Evolutionary conservation across 2,888 invertebrate species (phyloP).

Genomic region (Oscheius sp.): DNA sequence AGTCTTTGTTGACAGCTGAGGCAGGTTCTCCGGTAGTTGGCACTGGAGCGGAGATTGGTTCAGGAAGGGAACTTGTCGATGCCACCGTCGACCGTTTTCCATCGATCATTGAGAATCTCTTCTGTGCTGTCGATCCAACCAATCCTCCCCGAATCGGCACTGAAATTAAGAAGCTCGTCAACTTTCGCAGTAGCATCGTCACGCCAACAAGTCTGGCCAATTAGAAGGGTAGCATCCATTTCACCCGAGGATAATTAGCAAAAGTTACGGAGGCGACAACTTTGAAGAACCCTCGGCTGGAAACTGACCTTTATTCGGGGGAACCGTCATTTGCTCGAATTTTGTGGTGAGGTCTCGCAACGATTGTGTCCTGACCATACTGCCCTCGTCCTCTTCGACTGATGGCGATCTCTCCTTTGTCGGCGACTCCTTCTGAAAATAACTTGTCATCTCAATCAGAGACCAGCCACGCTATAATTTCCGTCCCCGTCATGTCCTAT

Average conservation of each 20-base stretch:
- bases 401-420: conserved; percentile 37
- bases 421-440: conserved; percentile 39
- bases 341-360: conserved; percentile 65
- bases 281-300: not conserved
- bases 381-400: conserved; percentile 17
- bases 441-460: conserved; percentile 19
- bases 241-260: conserved; percentile 26
- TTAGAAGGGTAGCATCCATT: conserved; percentile 14
- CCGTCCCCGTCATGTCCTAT: conserved; percentile 5
- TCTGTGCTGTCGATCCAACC: conserved; percentile 28
- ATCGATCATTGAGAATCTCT: conserved; percentile 43
- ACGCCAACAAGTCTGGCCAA: conserved; percentile 25
- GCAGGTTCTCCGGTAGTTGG: conserved; percentile 12
- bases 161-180: not conserved
- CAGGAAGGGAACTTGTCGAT: conserved; percentile 3
- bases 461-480: too few relatives aligned
- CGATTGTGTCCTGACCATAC: conserved; percentile 64
- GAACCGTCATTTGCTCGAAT: conserved; percentile 58
- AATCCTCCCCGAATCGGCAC: conserved; percentile 21
- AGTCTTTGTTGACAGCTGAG: conserved; percentile 38
- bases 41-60: conserved; percentile 23
- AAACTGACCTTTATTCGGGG: conserved; percentile 10
- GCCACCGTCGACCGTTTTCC: conserved; percentile 4
- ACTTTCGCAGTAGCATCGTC: not conserved
- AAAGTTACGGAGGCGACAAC: conserved; percentile 1